Evolutionary conservation across 2,797 vertebrate species (phyloP).

Genomic region (Sardinella longiceps): DNA sequence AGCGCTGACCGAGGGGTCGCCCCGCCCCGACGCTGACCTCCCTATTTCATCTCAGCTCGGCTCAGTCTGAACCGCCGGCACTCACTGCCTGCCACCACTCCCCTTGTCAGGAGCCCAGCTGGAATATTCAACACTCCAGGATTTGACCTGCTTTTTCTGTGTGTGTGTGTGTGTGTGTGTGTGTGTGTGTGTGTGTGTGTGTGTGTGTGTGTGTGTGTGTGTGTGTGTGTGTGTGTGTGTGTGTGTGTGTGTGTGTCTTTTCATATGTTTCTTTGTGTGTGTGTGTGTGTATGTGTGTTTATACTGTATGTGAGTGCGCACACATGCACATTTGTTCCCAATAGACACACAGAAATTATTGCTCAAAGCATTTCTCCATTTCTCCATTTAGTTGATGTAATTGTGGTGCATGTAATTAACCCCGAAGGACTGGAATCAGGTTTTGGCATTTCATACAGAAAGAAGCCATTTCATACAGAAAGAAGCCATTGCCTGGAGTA

Average conservation of each 20-base stretch:
- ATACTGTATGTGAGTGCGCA: neutral
- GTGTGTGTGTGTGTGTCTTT: neutral
- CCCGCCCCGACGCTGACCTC: neutral
- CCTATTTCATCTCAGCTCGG: neutral
- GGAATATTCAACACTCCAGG: slow-evolving; percentile 3
- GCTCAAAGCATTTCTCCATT: neutral
- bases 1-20: neutral
- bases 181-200: neutral
- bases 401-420: neutral
- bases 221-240: neutral
- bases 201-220: neutral
- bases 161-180: neutral
- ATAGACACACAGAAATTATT: neutral
- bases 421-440: too few species aligned
- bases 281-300: neutral
- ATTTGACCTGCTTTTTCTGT: neutral
- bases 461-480: too few species aligned
- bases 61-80: neutral
- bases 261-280: too few species aligned
- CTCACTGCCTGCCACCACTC: neutral
- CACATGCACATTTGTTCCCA: neutral
- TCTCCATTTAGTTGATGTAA: neutral
- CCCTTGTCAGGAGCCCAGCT: neutral
- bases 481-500: too few species aligned
- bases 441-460: too few species aligned